Percentiles rank a stretch among this genome's conserved stretches.
Evolutionary conservation across 2,888 invertebrate species (phyloP).

Genomic region (Parelbella ahira): DNA sequence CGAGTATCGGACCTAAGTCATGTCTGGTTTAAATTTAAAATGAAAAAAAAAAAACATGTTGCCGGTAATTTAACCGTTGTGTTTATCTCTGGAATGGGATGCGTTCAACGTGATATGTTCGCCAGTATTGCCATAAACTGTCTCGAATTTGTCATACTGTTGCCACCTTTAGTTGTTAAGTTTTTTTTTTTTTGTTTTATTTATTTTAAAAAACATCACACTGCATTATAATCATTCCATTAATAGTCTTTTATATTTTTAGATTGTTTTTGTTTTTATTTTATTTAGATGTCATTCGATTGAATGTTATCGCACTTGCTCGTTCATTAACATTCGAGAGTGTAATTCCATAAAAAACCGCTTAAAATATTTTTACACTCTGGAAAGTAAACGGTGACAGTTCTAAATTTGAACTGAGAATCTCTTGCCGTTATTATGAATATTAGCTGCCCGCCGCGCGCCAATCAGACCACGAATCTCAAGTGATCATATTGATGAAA

Average conservation of each 20-base stretch:
- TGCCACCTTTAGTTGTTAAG: conserved; percentile 21
- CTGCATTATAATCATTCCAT: conserved; percentile 41
- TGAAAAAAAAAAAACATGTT: conserved; percentile 28
- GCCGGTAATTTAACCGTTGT: conserved; percentile 2
- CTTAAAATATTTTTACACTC: too few relatives aligned
- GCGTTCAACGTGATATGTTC: conserved; percentile 5
- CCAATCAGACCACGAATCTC: conserved; percentile 39
- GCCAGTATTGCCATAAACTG: conserved; percentile 29
- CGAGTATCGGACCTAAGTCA: conserved; percentile 64
- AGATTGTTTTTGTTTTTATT: conserved; percentile 26
- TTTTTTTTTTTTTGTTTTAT: conserved; percentile 23
- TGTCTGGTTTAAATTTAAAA: too few relatives aligned
- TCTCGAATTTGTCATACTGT: conserved; percentile 28
- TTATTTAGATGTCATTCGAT: conserved; percentile 21
- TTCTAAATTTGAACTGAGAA: conserved; percentile 33
- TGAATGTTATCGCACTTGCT: too few relatives aligned
- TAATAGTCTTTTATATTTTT: conserved; percentile 23
- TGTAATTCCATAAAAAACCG: too few relatives aligned
- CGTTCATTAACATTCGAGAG: too few relatives aligned
- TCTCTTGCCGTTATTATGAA: too few relatives aligned
- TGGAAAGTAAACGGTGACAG: too few relatives aligned
- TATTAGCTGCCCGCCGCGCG: too few relatives aligned
- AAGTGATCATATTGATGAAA: conserved; percentile 61
- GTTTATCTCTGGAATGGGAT: conserved; percentile 2
- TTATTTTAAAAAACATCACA: conserved; percentile 26